Evolutionary conservation across 2,797 vertebrate genomes (phyloP).

Genomic region (Enteromius fasciolatus): DNA sequence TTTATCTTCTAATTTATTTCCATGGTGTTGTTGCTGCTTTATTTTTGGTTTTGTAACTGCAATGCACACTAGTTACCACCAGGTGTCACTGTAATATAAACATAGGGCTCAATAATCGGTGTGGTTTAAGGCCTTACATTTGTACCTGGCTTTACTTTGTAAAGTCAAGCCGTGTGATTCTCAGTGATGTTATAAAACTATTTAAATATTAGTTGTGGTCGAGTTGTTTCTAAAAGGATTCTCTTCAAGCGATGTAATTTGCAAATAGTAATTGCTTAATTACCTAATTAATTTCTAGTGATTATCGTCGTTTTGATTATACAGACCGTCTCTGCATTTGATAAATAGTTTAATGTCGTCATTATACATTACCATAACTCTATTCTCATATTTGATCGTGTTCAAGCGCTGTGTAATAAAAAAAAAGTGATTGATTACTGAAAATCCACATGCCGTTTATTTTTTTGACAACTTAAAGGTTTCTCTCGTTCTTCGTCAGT

Average conservation of each 20-base stretch:
- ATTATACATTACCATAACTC: no score
- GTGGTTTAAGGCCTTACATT: neutral
- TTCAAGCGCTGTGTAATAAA: no score
- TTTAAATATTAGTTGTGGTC: neutral
- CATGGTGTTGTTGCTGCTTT: slow-evolving; percentile 51
- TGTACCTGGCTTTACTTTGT: neutral
- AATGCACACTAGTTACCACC: slow-evolving; percentile 27
- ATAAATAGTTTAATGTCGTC: no score
- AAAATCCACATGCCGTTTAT: neutral
- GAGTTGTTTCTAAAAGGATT: neutral
- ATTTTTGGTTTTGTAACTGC: neutral
- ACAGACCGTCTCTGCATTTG: no score
- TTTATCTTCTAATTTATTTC: slow-evolving; percentile 86
- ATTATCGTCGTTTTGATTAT: no score
- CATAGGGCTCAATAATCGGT: no score
- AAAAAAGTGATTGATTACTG: no score
- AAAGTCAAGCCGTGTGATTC: neutral
- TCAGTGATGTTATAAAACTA: neutral
- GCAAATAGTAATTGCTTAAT: neutral
- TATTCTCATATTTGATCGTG: no score
- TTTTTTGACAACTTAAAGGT: neutral
- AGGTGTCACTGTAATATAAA: slow-evolving; percentile 43
- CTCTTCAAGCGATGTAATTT: neutral
- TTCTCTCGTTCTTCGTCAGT: neutral
- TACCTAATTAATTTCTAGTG: no score